phyloP scores from a whole-genome alignment of 2,888 invertebrate genomes.

The Perdita meconis region DNA sequence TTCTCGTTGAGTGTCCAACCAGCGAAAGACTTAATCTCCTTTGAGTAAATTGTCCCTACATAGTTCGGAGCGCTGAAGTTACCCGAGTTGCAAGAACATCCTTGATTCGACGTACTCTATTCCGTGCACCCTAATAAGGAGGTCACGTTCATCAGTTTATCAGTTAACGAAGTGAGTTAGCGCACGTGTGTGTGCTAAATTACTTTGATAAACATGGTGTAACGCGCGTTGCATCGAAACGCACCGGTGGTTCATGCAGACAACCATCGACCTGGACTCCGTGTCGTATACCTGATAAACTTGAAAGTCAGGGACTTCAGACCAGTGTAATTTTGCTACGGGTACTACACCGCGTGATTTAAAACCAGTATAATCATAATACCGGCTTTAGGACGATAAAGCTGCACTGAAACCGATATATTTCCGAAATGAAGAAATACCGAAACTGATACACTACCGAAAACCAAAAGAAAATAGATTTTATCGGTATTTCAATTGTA shows the following conservation, averaged over 20 bases:
- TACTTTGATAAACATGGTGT: slow-evolving; percentile 24
- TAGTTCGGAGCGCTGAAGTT: neutral
- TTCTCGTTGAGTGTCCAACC: neutral
- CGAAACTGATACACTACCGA: too few species aligned
- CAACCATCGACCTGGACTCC: neutral
- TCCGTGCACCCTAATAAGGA: neutral
- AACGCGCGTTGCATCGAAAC: slow-evolving; percentile 20
- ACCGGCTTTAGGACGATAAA: too few species aligned
- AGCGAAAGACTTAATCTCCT: neutral
- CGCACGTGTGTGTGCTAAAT: slow-evolving; percentile 1
- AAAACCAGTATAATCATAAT: too few species aligned
- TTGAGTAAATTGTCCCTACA: neutral
- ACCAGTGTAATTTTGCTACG: neutral
- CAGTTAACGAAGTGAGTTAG: slow-evolving; percentile 11
- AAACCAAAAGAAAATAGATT: too few species aligned
- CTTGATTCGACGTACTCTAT: neutral
- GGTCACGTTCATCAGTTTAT: neutral
- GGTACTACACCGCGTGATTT: too few species aligned
- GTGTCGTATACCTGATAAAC: neutral
- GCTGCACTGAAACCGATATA: too few species aligned
- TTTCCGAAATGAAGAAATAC: too few species aligned
- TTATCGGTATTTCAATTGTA: too few species aligned
- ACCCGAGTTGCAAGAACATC: neutral
- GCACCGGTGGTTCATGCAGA: neutral
- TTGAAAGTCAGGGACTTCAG: neutral